Evolutionary conservation across 2,888 invertebrate genomes (phyloP).

Genomic region (Ferdinandea cuprea): DNA sequence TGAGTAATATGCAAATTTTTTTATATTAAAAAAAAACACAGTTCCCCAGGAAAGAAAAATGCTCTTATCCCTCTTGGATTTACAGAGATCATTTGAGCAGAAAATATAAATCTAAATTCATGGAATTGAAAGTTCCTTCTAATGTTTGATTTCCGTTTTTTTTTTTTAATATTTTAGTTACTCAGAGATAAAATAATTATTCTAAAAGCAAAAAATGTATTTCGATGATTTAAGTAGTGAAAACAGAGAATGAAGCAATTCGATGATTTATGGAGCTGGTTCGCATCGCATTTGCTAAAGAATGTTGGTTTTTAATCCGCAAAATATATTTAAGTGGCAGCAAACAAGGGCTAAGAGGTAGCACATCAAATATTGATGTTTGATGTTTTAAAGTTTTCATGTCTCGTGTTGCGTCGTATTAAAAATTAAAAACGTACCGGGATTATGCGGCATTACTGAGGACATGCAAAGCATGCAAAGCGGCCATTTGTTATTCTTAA

Average conservation of each 20-base stretch:
- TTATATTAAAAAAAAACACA: conserved; percentile 4
- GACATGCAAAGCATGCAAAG: too few species aligned
- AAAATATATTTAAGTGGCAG: neutral
- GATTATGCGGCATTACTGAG: too few species aligned
- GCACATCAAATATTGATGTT: neutral
- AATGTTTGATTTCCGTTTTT: conserved; percentile 19
- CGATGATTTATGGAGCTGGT: neutral
- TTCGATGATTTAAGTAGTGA: conserved; percentile 15
- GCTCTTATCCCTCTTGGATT: conserved; percentile 5
- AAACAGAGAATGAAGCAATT: conserved; percentile 46
- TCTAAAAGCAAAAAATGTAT: conserved; percentile 24
- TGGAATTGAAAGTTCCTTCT: conserved; percentile 33
- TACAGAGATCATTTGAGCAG: conserved; percentile 25
- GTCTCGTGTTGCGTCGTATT: neutral
- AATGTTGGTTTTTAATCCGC: neutral
- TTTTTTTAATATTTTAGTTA: conserved; percentile 45
- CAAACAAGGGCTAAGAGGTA: too few species aligned
- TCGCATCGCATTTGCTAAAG: neutral
- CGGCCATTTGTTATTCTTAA: too few species aligned
- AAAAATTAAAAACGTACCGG: too few species aligned
- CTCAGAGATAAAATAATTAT: conserved; percentile 48
- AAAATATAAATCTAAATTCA: conserved; percentile 22
- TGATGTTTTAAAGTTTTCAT: neutral
- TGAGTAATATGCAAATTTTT: conserved; percentile 64
- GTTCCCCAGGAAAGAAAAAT: conserved; percentile 10